These are phyloP conservation scores for Eupeodes latifasciatus DNA, from an alignment of 2,888 invertebrate species.

Conservation along the genomic window DNA sequence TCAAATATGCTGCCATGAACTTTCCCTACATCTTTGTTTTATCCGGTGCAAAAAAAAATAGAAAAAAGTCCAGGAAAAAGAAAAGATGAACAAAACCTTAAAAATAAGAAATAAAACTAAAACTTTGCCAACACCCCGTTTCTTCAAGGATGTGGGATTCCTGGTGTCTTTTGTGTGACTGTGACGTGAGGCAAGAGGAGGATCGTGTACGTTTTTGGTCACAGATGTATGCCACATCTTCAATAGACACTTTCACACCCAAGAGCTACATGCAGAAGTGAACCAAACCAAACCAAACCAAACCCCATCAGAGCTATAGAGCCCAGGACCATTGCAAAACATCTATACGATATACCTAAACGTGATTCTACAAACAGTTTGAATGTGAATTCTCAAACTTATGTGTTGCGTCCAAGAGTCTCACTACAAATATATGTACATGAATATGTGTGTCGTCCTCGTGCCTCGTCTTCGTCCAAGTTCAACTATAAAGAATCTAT, in stretches of 20 bases:
- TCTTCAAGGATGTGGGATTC: background rate
- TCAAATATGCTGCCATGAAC: conserved; percentile 70
- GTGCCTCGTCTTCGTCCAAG: conserved; percentile 10
- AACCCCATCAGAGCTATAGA: conserved; percentile 2
- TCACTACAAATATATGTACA: background rate
- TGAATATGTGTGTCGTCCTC: background rate
- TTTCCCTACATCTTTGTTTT: conserved; percentile 32
- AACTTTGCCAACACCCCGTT: conserved; percentile 41
- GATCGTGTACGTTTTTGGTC: conserved; percentile 65
- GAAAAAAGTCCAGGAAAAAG: background rate
- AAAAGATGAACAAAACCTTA: conserved; percentile 26
- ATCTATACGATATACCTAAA: conserved; percentile 50
- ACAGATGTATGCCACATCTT: conserved; percentile 72
- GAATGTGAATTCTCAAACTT: conserved; percentile 72
- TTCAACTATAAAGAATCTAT: conserved; percentile 39
- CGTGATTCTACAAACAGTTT: conserved; percentile 68
- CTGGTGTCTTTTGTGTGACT: conserved; percentile 30
- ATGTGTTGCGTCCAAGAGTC: conserved; percentile 59
- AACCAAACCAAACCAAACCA: conserved; percentile 20
- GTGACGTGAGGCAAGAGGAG: background rate
- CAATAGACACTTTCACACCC: conserved; percentile 71
- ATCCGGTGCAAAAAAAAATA: conserved; percentile 6
- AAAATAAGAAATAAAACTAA: conserved; percentile 15
- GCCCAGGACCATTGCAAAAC: conserved; percentile 6
- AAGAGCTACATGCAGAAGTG: conserved; percentile 53